Evolutionary conservation across 2,888 invertebrate species (phyloP), one percentile per base, ranked within the genome.

Genomic region (Xestia c-nigrum): DNA sequence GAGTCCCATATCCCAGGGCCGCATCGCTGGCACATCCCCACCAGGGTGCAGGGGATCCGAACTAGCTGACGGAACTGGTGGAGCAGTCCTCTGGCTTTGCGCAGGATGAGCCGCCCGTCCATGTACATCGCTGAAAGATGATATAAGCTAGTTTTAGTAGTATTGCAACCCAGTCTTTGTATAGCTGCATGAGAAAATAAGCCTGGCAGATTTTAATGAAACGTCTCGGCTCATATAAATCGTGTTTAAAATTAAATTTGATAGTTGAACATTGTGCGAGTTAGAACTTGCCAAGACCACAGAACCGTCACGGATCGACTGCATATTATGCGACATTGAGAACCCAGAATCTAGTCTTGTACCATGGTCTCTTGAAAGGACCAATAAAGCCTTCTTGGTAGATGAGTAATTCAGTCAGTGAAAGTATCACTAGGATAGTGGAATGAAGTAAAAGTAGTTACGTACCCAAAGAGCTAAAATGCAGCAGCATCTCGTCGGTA

Each of bases 1-100:
- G 98, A 99, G 95, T 99, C 99, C 99, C 99, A 99, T 97, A 99
- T 99, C 6, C 99, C 99, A 0, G 99, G 98, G 0, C 99, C 99
- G 92, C 99, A 99, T 76, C 98, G 97, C 89, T 98, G 98, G 93
- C 99, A 99, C 88, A 99, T 97, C 21, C 98, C 98, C 12, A 98
- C 98, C 69, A 99, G 94, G 0, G 99, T 98, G 94, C 99, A 99
- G 0, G 99, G 99, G 79, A 99, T 98, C 87, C 98, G 97, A 43
- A 98, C 97, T 87, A 98, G 96, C 90, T 98, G 98, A n/a, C 99
- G 97, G 94, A 99, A 99, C 93, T 99, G 98, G 94, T 99, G 98
- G 1, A 99, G 97, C 6, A 99, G 96, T 21, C 99, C 99, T 75
- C 99, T 97, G 0, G 99, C 99, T 96, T 99, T 99, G 83, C 98